Evolutionary conservation across 2,888 invertebrate species (phyloP).

Genomic region (Parascotia fuliginaria): DNA sequence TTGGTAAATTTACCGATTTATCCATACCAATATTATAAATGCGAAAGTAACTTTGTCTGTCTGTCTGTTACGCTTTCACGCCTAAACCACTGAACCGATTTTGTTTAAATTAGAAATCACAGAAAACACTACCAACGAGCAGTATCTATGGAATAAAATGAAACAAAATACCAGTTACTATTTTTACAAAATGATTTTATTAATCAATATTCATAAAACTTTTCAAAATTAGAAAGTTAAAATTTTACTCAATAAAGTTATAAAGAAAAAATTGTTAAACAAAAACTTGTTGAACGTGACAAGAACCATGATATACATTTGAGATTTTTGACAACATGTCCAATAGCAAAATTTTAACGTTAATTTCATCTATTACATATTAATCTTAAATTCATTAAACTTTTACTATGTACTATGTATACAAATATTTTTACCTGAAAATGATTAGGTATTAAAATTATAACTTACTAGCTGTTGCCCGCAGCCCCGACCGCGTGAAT

Average conservation of each 20-base stretch:
- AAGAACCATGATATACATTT: not conserved
- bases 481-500: too few species aligned
- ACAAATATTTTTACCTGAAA: too few species aligned
- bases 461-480: too few species aligned
- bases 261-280: not conserved
- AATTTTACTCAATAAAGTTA: not conserved
- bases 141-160: not conserved
- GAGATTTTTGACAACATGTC: not conserved
- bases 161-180: not conserved
- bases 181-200: not conserved
- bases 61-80: too few species aligned
- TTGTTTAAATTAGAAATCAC: too few species aligned
- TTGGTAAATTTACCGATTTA: too few species aligned
- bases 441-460: too few species aligned
- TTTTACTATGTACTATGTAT: too few species aligned
- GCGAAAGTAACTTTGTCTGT: too few species aligned
- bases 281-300: not conserved
- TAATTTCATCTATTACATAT: slow-evolving; percentile 10
- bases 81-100: too few species aligned
- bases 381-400: slow-evolving; percentile 10
- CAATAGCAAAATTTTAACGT: slow-evolving; percentile 7
- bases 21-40: too few species aligned
- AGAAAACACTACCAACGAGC: too few species aligned
- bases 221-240: not conserved
- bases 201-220: not conserved